Base-by-base conservation (phyloP, 2,888 invertebrate genomes). In the Yponomeuta plumbellus region DNA sequence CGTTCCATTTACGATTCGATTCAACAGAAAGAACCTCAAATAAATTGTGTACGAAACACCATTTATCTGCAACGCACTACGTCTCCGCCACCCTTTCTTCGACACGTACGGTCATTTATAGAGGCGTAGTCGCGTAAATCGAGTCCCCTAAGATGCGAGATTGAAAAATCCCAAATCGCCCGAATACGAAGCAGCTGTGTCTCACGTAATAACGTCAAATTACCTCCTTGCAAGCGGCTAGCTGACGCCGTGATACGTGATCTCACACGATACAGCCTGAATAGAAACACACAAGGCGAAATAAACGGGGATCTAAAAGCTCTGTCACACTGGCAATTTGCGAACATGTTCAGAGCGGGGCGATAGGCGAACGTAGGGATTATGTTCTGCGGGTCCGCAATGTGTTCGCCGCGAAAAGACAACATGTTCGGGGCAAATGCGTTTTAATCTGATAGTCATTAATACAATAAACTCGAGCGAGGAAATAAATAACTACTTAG, bases 191-290 rank as follows among this genome's bases (percentile, higher is more conserved):
- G 78, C 87, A 86, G 66, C 68, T 83, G 79, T 84, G 84, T 80
- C 79, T 78, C 75, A 65, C 66, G 81, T 82, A 84, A 88, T 88
- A 85, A 79, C 78, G 79, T 77, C 79, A 80, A 84, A 86, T 87
- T 84, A 82, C 83, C 65, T 66, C 64, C 67, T 65, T 65, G 57
- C 44, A 17, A 52, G 44, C 67, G 21, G 26, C 44, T 57, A 58
- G 77, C 83, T 81, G 80, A 80, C 78, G 76, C 68, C 68, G 74
- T 74, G 73, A 70, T 80, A 86, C 87, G 86, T 86, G 86, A 84
- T 79, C 77, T 74, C 68, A 67, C 44, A 40, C 63, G 44, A 26
- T 17, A 59, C 59, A 59, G 22, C 59, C 21, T 59, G 59, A 59
- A 59, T 59, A 23, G 59, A 23, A 22, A 59, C 59, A 59, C 59